These are phyloP conservation scores for Myrmecophaga tridactyla DNA, from an alignment of 2,113 vertebrate species.

Conservation along the genomic window DNA sequence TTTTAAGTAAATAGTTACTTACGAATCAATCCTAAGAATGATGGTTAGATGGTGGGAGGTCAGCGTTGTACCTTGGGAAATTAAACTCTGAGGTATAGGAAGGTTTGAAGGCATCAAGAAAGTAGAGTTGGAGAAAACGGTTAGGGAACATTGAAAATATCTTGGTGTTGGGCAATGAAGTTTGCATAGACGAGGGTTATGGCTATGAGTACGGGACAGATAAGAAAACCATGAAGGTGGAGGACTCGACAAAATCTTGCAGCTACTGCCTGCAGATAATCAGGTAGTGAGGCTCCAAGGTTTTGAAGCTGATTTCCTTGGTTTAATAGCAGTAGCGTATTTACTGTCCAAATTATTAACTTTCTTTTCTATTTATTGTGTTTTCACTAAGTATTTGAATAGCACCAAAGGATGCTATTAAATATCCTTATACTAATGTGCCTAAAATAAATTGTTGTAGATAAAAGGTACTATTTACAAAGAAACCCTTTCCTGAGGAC, in stretches of 20 bases:
- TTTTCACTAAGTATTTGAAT: slow-evolving; percentile 5
- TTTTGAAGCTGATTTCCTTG: not conserved
- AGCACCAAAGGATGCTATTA: not conserved
- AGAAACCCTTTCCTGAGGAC: not conserved
- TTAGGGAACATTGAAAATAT: not conserved
- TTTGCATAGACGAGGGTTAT: not conserved
- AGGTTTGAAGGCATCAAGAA: not conserved
- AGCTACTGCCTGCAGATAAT: not conserved
- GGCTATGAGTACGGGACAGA: not conserved
- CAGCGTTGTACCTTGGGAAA: not conserved
- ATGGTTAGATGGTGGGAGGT: not conserved
- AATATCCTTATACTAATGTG: not conserved
- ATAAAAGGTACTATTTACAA: not conserved
- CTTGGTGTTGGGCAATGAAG: not conserved
- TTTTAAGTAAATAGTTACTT: not conserved
- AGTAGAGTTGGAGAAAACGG: not conserved
- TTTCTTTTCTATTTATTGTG: not conserved
- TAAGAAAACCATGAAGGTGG: not conserved
- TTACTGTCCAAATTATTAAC: not conserved
- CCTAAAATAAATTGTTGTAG: not conserved
- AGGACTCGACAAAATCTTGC: not conserved
- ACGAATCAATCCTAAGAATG: not conserved
- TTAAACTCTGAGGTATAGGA: not conserved
- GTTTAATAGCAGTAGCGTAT: not conserved
- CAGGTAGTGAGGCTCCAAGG: not conserved